Percentiles rank a stretch among this genome's conserved stretches.
These are phyloP conservation scores for Venustaconcha ellipsiformis DNA, from an alignment of 1,140 invertebrate species.

Conservation along the genomic window DNA sequence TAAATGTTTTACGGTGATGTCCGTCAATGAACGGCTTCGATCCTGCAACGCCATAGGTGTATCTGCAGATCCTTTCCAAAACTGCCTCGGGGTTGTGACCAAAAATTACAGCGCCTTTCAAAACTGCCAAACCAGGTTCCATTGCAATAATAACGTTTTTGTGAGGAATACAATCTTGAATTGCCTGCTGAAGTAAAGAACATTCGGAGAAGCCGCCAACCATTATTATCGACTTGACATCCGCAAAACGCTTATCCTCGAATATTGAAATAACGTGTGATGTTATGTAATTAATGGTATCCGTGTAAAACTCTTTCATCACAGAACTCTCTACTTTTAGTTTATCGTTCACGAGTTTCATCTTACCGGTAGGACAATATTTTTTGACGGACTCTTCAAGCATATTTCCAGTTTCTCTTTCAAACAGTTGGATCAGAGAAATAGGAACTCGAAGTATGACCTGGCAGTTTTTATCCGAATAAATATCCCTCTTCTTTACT, in stretches of 20 bases:
- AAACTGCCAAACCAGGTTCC: conserved; percentile 22
- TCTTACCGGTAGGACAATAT: no score
- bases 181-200: conserved; percentile 10
- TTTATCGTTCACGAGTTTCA: no score
- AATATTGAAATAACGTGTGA: no score
- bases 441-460: no score
- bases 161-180: conserved; percentile 5
- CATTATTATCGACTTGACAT: conserved; percentile 6
- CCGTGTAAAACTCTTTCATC: no score
- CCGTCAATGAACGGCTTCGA: not conserved
- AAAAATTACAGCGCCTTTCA: conserved; percentile 27
- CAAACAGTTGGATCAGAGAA: no score
- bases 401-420: no score
- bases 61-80: not conserved
- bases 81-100: conserved; percentile 20
- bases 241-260: not conserved
- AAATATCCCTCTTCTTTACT: no score
- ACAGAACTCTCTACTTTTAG: no score
- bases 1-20: not conserved
- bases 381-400: no score
- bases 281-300: no score
- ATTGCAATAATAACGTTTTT: conserved; percentile 18
- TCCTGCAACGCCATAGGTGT: not conserved
- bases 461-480: no score
- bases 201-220: conserved; percentile 16